Conservation (phyloP, 2,797 vertebrate genomes). For the Gobionotothen gibberifrons region DNA sequence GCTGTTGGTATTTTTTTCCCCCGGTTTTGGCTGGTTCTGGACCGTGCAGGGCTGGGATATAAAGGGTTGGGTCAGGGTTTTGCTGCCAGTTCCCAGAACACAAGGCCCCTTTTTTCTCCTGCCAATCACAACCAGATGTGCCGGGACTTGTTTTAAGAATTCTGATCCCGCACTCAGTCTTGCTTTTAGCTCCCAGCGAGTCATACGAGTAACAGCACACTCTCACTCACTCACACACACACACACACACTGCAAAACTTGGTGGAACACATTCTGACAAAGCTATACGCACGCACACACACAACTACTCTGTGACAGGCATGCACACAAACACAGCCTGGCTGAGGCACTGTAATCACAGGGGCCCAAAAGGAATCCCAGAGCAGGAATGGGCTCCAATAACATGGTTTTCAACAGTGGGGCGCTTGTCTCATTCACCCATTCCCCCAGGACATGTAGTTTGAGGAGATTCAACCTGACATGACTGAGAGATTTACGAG, state of each 20-base stretch:
- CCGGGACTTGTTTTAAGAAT: slow-evolving; percentile 71
- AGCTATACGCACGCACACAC: slow-evolving; percentile 29
- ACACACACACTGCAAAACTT: slow-evolving; percentile 41
- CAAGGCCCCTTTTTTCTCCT: slow-evolving; percentile 71
- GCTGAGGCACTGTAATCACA: slow-evolving; percentile 68
- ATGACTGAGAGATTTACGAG: slow-evolving; percentile 68
- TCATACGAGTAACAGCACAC: slow-evolving; percentile 36
- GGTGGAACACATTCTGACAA: slow-evolving; percentile 22
- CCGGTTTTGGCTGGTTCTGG: slow-evolving; percentile 61
- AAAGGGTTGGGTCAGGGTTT: slow-evolving; percentile 63
- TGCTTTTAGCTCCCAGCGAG: slow-evolving; percentile 37
- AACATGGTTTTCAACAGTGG: slow-evolving; percentile 69
- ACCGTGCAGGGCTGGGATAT: slow-evolving; percentile 58
- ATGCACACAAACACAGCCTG: slow-evolving; percentile 42
- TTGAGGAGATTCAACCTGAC: slow-evolving; percentile 70
- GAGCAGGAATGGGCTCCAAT: slow-evolving; percentile 67
- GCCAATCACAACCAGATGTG: slow-evolving; percentile 85
- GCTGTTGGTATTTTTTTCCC: slow-evolving; percentile 41
- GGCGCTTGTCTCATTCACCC: slow-evolving; percentile 57
- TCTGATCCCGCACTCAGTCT: slow-evolving; percentile 52
- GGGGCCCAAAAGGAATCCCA: slow-evolving; percentile 64
- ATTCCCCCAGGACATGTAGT: slow-evolving; percentile 60
- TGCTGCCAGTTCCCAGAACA: slow-evolving; percentile 79
- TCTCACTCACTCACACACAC: slow-evolving; percentile 25
- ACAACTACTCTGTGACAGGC: slow-evolving; percentile 23